Evolutionary conservation across 2,113 vertebrate genomes (phyloP), one percentile per base, ranked within the genome.

Genomic region (Callopanchax toddi): DNA sequence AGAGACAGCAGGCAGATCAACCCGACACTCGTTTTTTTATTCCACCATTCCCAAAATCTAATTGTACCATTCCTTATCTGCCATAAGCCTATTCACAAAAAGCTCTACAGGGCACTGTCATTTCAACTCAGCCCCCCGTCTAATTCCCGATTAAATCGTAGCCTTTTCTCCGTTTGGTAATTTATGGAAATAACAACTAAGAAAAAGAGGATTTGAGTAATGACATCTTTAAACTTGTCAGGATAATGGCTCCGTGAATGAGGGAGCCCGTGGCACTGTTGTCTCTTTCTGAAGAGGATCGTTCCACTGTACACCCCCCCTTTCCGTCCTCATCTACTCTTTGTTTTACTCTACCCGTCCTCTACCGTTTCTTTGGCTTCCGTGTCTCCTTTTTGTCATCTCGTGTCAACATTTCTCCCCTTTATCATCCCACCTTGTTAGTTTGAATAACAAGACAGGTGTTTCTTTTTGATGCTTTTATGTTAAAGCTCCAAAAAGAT

Each of bases 151-250:
- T 86, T 88, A 87, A 89, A 90, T 91, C 87, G 75, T 80, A 23
- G 79, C 85, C 86, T 85, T 89, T 89, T 87, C 84, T 84, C 82
- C 74, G 45, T 71, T 63, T 16, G n/a, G 86, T 91, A 91, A 92
- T 92, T 89, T 92, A 90, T 87, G 87, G 88, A 87, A 91, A 92
- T 89, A 89, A 91, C 84, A 90, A 91, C 80, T 87, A 87, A 74
- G 86, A 90, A 87, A 87, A 91, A 87, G 86, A 83, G 87, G 91
- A 92, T 92, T 93, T 91, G 84, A 88, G 87, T 89, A 92, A 92
- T 91, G 89, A 91, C 89, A 91, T 91, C 86, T 89, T 89, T 89
- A 88, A 90, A 85, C 74, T 80, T 79, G 84, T 88, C 81, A 67
- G 89, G 86, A 89, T 89, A 89, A 89, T 87, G 78, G 79, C 76